Conservation (phyloP, 2,888 invertebrate genomes). For the Pseudanteris insignis region DNA sequence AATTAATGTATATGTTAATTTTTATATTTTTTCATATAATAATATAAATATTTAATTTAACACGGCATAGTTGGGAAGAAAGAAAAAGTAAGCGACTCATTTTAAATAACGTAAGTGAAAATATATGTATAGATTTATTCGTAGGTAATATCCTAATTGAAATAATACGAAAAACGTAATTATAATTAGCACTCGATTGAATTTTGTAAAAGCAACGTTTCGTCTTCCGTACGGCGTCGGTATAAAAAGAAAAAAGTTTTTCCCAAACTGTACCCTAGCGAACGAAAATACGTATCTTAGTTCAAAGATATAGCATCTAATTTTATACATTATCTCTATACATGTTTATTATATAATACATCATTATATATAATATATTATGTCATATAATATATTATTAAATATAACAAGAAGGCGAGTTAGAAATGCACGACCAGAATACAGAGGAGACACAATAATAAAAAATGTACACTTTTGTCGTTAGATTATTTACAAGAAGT, state of each 20-base stretch:
- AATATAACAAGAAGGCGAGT: conserved; percentile 46
- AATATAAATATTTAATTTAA: too few species aligned
- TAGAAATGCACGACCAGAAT: conserved; percentile 40
- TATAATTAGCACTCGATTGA: too few species aligned
- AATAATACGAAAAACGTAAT: too few species aligned
- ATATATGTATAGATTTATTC: too few species aligned
- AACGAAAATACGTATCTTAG: conserved; percentile 37
- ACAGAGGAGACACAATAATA: conserved; percentile 25
- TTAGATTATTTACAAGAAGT: conserved; percentile 48
- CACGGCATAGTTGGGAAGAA: too few species aligned
- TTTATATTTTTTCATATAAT: too few species aligned
- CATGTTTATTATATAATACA: conserved; percentile 42
- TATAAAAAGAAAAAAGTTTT: conserved; percentile 21
- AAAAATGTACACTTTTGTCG: conserved; percentile 21
- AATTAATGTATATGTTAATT: too few species aligned
- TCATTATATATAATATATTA: conserved; percentile 44
- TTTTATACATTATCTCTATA: conserved; percentile 46
- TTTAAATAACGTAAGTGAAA: too few species aligned
- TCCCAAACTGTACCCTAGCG: conserved; percentile 27
- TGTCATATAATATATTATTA: conserved; percentile 42
- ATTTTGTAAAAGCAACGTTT: too few species aligned
- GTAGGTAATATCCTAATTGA: too few species aligned
- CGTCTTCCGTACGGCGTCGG: not conserved
- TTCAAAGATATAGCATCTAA: conserved; percentile 43
- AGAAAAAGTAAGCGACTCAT: too few species aligned